Base-by-base conservation (phyloP, 2,888 invertebrate species). In the Amaurobius ferox region DNA sequence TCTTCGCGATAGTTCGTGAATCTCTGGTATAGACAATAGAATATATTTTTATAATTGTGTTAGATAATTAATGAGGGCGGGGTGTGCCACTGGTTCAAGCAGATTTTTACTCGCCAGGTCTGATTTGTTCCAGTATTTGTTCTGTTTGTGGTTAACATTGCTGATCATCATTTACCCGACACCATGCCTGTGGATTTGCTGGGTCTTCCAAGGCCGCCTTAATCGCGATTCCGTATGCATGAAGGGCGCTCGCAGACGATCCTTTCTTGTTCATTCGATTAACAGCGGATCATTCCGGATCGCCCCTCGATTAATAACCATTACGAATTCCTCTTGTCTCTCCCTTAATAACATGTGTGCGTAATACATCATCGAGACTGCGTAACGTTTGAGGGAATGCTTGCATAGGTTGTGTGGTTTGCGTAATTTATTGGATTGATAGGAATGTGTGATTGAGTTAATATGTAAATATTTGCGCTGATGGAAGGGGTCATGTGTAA, bases 271-370 rank as follows among this genome's bases (percentile, higher is more conserved):
- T 3, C 55, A 55, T 55, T 55, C 55, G 55, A 55, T 55, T 55
- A 55, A 23, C 23, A 6, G 55, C 5, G 23, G 55, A 55, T 55
- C 55, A 23, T 55, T 55, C 11, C 55, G 55, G 55, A 55, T 55
- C 23, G 23, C 23, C 55, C 55, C 23, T 55, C 55, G 55, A 55
- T 55, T 55, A 55, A 55, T 55, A 55, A 55, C 55, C 55, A 55
- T 55, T 55, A 23, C 55, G 23, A 19, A 55, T 55, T 55, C 55
- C 55, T 23, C 2, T 19, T 23, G 16, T 55, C 55, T 7, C 55
- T 55, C 55, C 23, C 16, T n/a, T 55, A 55, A 55, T 55, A 55
- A 55, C 55, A 55, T 23, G 55, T 55, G 55, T 55, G 55, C 55
- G 23, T 55, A 55, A 55, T 55, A 55, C 23, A 55, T 55, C 55